These are phyloP conservation scores for Bruchidius siliquastri DNA, from an alignment of 2,888 invertebrate species.

Conservation along the genomic window DNA sequence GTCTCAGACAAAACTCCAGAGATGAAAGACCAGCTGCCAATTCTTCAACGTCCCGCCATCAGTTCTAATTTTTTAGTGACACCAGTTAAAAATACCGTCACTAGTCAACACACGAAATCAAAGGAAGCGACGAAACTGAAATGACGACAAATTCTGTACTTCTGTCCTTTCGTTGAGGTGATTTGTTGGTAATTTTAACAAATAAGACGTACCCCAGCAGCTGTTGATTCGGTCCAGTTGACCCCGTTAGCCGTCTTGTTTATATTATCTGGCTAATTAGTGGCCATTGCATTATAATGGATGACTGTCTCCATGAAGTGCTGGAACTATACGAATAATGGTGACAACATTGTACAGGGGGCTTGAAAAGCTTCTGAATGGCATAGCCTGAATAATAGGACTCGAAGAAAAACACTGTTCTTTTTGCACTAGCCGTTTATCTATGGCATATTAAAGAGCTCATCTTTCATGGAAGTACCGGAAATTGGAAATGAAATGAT, in stretches of 20 bases:
- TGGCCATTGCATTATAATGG: not conserved
- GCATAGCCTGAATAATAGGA: too few species aligned
- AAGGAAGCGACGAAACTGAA: conserved; percentile 12
- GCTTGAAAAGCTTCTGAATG: too few species aligned
- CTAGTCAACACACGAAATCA: conserved; percentile 18
- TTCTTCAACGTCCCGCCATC: conserved; percentile 23
- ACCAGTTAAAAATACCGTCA: conserved; percentile 17
- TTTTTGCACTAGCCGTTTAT: too few species aligned
- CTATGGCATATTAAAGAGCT: too few species aligned
- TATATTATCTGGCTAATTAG: not conserved
- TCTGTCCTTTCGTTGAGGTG: not conserved
- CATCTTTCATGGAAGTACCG: too few species aligned
- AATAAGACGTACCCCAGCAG: not conserved
- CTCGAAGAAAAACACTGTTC: too few species aligned
- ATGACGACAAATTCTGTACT: conserved; percentile 13
- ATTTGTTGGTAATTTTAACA: not conserved
- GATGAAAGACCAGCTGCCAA: not conserved
- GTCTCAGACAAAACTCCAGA: not conserved
- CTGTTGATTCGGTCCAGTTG: not conserved
- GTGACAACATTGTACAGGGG: too few species aligned
- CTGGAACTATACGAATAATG: not conserved
- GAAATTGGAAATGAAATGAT: too few species aligned
- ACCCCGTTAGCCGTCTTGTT: not conserved
- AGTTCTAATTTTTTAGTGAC: conserved; percentile 23
- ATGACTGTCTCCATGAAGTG: not conserved